phyloP scores from a whole-genome alignment of 1,140 invertebrate species.

The Temnothorax nylanderi region DNA sequence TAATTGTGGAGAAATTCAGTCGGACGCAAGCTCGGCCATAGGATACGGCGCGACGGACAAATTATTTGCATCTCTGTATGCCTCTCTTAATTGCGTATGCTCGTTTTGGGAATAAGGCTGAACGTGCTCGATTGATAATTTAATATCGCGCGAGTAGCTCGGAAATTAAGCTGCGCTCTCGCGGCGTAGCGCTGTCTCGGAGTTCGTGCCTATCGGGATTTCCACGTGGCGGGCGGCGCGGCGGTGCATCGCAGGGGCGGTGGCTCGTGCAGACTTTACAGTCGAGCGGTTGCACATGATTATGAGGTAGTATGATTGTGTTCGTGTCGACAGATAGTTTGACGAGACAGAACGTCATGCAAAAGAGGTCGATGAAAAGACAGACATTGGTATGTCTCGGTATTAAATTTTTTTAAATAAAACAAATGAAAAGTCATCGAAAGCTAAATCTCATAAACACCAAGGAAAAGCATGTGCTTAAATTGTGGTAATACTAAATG shows the following conservation, averaged over 20 bases:
- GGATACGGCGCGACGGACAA: background rate
- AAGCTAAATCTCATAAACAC: background rate
- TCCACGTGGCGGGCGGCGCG: conserved; percentile 57
- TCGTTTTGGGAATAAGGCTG: conserved; percentile 20
- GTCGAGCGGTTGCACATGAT: conserved; percentile 63
- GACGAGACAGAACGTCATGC: background rate
- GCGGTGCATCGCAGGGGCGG: conserved; percentile 3
- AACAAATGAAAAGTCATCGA: background rate
- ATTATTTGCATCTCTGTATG: background rate
- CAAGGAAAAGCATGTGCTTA: background rate
- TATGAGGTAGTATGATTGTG: conserved; percentile 50
- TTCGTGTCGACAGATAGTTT: background rate
- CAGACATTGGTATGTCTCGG: background rate
- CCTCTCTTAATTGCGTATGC: background rate
- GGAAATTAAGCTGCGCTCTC: conserved; percentile 65
- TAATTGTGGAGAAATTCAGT: conserved; percentile 4
- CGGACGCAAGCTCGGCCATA: background rate
- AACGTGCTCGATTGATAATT: conserved; percentile 69
- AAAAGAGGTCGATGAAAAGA: background rate
- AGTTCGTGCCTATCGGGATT: conserved; percentile 63
- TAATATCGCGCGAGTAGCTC: conserved; percentile 70
- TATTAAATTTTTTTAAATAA: background rate
- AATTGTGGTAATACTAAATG: background rate
- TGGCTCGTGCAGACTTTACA: conserved; percentile 60
- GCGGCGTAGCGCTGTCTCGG: conserved; percentile 50